Evolutionary conservation across 2,888 invertebrate species (phyloP).

Genomic region (Teleiodes luculella): DNA sequence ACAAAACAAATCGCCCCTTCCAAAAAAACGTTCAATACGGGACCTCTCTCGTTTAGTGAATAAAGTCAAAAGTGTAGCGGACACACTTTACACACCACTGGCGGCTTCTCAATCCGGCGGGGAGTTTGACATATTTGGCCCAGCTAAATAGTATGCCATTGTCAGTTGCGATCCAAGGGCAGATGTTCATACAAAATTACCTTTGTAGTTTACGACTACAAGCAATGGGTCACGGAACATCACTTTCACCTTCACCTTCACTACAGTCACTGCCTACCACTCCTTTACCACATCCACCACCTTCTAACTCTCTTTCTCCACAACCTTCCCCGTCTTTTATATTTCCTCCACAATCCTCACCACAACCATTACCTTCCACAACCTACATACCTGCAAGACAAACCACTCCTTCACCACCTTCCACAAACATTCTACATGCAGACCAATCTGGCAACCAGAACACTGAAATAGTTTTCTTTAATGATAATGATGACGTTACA

Average conservation of each 20-base stretch:
- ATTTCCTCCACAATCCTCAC: too few species aligned
- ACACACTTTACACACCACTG: slow-evolving; percentile 18
- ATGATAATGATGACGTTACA: too few species aligned
- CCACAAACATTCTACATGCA: too few species aligned
- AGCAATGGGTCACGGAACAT: neutral
- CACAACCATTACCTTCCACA: too few species aligned
- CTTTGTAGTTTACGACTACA: neutral
- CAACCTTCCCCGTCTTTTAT: too few species aligned
- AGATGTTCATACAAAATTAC: slow-evolving; percentile 17
- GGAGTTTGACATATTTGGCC: slow-evolving; percentile 26
- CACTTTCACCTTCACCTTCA: neutral
- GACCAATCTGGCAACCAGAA: too few species aligned
- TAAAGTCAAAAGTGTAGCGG: slow-evolving; percentile 22
- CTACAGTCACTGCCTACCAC: neutral
- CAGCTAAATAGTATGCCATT: slow-evolving; percentile 24
- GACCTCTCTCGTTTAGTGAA: slow-evolving; percentile 21
- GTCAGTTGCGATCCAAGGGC: slow-evolving; percentile 19
- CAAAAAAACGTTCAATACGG: slow-evolving; percentile 22
- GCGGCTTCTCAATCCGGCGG: slow-evolving; percentile 6
- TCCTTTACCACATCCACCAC: neutral
- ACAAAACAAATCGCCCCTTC: slow-evolving; percentile 21
- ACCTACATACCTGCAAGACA: too few species aligned
- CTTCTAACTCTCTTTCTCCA: neutral
- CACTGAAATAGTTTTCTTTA: too few species aligned
- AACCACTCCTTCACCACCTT: too few species aligned